Conservation (phyloP, 2,113 vertebrate genomes). For the Bombycilla garrulus region DNA sequence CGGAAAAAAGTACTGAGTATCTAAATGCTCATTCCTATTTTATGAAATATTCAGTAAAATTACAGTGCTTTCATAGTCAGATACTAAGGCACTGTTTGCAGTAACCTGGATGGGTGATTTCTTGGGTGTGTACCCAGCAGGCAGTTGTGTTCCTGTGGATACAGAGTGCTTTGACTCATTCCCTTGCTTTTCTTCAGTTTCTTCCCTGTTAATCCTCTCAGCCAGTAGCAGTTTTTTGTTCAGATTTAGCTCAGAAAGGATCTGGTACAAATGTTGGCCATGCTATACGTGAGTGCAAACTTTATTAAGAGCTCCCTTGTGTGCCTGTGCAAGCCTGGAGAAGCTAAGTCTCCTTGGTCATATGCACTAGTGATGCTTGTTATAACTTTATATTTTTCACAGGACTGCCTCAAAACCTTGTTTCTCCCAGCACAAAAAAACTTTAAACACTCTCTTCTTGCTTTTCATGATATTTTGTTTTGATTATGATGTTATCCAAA, state of each 20-base stretch:
- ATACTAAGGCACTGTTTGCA: neutral
- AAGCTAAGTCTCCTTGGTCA: neutral
- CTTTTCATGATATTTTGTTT: neutral
- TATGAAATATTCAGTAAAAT: neutral
- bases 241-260: neutral
- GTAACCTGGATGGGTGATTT: neutral
- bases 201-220: neutral
- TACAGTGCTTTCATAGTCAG: neutral
- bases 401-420: neutral
- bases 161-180: neutral
- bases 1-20: neutral
- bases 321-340: rapidly evolving
- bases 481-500: neutral
- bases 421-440: neutral
- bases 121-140: neutral
- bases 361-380: neutral
- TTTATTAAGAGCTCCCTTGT: neutral
- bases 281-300: neutral
- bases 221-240: neutral
- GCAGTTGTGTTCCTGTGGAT: neutral
- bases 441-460: neutral
- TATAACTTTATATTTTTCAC: neutral
- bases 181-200: neutral
- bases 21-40: neutral
- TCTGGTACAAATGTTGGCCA: neutral